Base-by-base conservation (phyloP, 2,888 invertebrate species). In the Stenodera caucasica region DNA sequence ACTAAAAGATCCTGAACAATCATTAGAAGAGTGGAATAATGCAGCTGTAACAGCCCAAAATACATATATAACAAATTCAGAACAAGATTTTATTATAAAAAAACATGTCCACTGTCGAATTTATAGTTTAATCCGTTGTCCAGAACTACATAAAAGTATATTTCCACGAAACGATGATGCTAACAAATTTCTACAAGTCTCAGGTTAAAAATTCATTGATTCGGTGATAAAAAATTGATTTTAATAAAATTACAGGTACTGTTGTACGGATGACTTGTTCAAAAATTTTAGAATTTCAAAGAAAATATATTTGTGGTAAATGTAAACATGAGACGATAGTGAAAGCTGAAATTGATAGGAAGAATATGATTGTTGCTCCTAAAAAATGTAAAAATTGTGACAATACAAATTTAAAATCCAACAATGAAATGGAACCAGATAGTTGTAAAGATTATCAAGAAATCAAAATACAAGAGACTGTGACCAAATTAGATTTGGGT, bases 371-470 rank as follows among this genome's bases (percentile, higher is more conserved):
- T 61, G 69, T 79, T 63, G 78, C 82, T 49, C 87, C 88, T 4
- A 77, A 73, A 35, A 76, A 72, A 55, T 88, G 88, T 76, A 71
- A 77, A n/a, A 86, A 84, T 78, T 88, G 88, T 74, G 81, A 80
- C 70, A 83, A 85, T 69, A 82, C 82, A 37, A 87, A 83, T 70
- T 84, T 88, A 62, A 58, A 74, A 60, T 80, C 81, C 69, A 79
- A 86, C 15, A 84, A 83, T 62, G 77, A 84, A 55, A 80, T 87
- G 35, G 84, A 87, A 51, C 82, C 86, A 63, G 83, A 85, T 64
- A 84, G 88, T 74, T 93, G 86, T 75, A 89, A 86, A 71, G 92
- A 93, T 82, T 92, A 90, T 80, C 93, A 93, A 79, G 92, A 93
- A 82, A 87, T 94, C 12, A 93, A 92, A 82, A 85, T 96, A 73